These are phyloP conservation scores for Noturus placidus DNA, from an alignment of 2,113 vertebrate species.

Conservation along the genomic window DNA sequence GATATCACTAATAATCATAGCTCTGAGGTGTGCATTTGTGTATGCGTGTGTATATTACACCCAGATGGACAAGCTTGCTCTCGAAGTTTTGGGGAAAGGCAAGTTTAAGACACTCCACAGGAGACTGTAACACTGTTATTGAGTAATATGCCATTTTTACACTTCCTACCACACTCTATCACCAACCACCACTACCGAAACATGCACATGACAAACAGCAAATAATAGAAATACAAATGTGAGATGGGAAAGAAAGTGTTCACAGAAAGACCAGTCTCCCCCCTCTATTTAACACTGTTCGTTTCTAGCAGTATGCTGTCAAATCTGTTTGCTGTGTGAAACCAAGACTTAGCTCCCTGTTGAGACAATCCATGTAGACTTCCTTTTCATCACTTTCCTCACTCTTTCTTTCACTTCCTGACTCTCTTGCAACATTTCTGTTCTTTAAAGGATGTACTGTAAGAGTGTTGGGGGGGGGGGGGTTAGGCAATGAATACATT, in stretches of 20 bases:
- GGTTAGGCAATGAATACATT: not conserved
- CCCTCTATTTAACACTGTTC: slow-evolving; percentile 18
- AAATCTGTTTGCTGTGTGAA: slow-evolving; percentile 26
- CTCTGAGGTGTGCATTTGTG: slow-evolving; percentile 6
- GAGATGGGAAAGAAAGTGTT: not conserved
- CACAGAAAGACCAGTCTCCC: not conserved
- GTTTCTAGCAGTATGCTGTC: slow-evolving; percentile 12
- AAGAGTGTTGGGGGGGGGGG: not conserved
- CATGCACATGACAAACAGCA: slow-evolving; percentile 1
- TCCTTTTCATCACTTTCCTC: not conserved
- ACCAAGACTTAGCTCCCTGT: slow-evolving; percentile 31
- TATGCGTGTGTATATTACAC: slow-evolving; percentile 16
- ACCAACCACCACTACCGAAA: not conserved
- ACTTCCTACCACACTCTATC: not conserved
- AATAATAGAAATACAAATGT: not conserved
- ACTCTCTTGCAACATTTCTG: not conserved
- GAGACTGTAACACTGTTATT: slow-evolving; percentile 8
- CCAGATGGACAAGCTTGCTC: slow-evolving; percentile 12
- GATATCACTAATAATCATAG: not conserved
- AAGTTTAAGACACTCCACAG: not conserved
- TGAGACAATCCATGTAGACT: slow-evolving; percentile 12
- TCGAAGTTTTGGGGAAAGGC: not conserved
- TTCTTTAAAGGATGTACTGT: slow-evolving; percentile 27
- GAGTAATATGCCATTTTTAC: slow-evolving; percentile 11
- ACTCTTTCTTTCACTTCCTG: not conserved